Evolutionary conservation across 2,113 vertebrate genomes (phyloP), one percentile per base, ranked within the genome.

Genomic region (Callochromis pleurospilus): DNA sequence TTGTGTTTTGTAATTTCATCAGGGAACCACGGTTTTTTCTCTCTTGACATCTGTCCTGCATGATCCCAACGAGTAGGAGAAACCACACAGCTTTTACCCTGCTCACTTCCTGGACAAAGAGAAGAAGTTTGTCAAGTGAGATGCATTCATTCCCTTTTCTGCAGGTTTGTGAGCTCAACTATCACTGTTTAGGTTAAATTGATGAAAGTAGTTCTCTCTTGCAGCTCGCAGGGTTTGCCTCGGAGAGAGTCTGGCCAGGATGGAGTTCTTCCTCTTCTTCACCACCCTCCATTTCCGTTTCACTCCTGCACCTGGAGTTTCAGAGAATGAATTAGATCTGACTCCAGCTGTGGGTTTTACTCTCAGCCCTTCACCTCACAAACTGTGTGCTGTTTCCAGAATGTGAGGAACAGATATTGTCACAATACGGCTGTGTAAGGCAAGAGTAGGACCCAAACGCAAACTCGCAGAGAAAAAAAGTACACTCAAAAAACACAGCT

Each of bases 211-310:
- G 21, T 21, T 21, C 21, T 21, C 21, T 42, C 40, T 42, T 42
- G 12, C 40, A 42, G 40, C 12, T 42, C 40, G 40, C 40, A 42
- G 40, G 40, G 3, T 42, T 42, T 42, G 40, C 40, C 40, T 42
- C 0, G 12, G 40, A 42, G 5, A 42, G 40, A 42, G 40, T 5
- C 40, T 42, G 12, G 40, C 40, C 81, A 96, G 92, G 91, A 56
- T 56, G 54, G 54, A 56, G 54, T 24, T 56, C 54, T 56, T 56
- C 54, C 21, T 56, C 54, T 56, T 97, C 90, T 96, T 97, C 86
- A 90, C 94, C 80, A 90, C 90, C 1, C 95, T 97, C 6, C 92
- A 82, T 45, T 97, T 97, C 51, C 94, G 33, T 7, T 97, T 97
- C 88, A 65, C 80, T 2, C 93, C 92, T 81, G 92, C 95, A 2